Percentiles rank a stretch among this genome's conserved stretches.
Evolutionary conservation across 2,113 vertebrate genomes (phyloP).

Genomic region (Aviceda subcristata): DNA sequence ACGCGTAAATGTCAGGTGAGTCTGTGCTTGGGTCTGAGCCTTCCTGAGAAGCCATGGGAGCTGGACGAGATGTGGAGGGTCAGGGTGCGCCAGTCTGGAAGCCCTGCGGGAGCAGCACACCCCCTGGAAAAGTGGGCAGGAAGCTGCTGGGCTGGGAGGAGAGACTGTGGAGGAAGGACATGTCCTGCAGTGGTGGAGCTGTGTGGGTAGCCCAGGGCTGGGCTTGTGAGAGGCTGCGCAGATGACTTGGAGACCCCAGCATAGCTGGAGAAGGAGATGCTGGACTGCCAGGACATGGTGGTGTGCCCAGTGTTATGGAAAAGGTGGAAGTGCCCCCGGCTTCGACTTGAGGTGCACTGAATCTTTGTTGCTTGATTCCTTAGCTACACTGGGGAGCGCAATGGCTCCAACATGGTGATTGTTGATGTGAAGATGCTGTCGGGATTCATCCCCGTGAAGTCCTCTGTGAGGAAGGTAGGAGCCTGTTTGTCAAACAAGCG

Average conservation of each 20-base stretch:
- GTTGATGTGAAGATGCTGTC: slow-evolving; percentile 71
- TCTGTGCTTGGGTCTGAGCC: rapidly evolving
- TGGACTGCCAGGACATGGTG: neutral
- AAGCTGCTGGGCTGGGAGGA: neutral
- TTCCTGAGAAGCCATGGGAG: neutral
- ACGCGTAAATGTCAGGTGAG: slow-evolving; percentile 68
- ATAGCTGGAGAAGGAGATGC: neutral
- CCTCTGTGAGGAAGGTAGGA: slow-evolving; percentile 44
- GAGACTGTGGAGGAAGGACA: neutral
- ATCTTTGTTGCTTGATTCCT: neutral
- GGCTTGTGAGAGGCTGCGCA: neutral
- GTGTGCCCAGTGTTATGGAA: neutral
- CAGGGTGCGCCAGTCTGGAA: neutral
- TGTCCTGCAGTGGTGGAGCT: neutral
- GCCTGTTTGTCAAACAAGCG: neutral
- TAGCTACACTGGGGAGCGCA: slow-evolving; percentile 61
- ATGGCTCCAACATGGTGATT: slow-evolving; percentile 62
- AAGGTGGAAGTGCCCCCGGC: neutral
- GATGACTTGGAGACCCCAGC: neutral
- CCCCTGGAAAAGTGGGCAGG: neutral
- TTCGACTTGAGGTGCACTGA: neutral
- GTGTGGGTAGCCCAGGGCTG: neutral
- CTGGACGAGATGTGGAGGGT: neutral
- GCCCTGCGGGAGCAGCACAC: neutral
- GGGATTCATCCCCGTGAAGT: slow-evolving; percentile 51